Percentiles rank a stretch among this genome's conserved stretches.
These are phyloP conservation scores for Gymnorhina tibicen DNA, from an alignment of 2,113 vertebrate species.

Conservation along the genomic window DNA sequence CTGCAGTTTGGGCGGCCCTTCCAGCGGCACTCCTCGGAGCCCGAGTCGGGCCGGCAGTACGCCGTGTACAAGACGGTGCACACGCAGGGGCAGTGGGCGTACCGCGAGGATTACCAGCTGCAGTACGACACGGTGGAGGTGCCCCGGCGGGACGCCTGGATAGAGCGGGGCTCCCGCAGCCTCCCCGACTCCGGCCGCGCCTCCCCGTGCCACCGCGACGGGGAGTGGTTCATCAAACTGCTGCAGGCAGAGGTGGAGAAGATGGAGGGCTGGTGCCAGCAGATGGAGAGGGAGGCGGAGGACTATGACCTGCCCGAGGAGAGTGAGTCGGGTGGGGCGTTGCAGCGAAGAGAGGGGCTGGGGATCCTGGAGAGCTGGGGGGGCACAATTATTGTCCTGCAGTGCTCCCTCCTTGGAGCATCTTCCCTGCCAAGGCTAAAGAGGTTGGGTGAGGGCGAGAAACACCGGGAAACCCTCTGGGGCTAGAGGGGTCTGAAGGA, in stretches of 20 bases:
- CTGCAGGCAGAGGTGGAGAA: constrained; percentile 94
- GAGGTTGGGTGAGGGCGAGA: background rate
- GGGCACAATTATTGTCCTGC: background rate
- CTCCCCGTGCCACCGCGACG: constrained; percentile 91
- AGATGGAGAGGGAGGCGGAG: constrained; percentile 94
- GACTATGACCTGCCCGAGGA: constrained; percentile 94
- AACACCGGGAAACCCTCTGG: rapidly evolving
- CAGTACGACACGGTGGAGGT: constrained; percentile 84
- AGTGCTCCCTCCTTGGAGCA: background rate
- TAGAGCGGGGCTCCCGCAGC: constrained; percentile 90
- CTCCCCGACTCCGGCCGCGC: constrained; percentile 92
- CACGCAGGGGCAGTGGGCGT: constrained; percentile 97
- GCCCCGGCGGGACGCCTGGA: constrained; percentile 80
- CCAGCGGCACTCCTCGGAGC: constrained; percentile 93
- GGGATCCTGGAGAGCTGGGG: background rate
- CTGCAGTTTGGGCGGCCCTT: constrained; percentile 96
- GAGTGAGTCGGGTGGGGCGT: constrained; percentile 73
- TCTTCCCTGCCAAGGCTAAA: background rate
- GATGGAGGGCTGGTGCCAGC: constrained; percentile 98
- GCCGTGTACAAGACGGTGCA: constrained; percentile 95
- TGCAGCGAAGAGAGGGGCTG: rapidly evolving
- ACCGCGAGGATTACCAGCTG: constrained; percentile 92
- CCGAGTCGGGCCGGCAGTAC: constrained; percentile 86
- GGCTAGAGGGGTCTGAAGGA: background rate
- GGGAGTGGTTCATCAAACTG: constrained; percentile 94